A percentile compares a stretch with the other conserved stretches of the same genome.
These are phyloP conservation scores for Rhimphoctona megacephalus DNA, from an alignment of 2,888 invertebrate genomes.

Conservation along the genomic window DNA sequence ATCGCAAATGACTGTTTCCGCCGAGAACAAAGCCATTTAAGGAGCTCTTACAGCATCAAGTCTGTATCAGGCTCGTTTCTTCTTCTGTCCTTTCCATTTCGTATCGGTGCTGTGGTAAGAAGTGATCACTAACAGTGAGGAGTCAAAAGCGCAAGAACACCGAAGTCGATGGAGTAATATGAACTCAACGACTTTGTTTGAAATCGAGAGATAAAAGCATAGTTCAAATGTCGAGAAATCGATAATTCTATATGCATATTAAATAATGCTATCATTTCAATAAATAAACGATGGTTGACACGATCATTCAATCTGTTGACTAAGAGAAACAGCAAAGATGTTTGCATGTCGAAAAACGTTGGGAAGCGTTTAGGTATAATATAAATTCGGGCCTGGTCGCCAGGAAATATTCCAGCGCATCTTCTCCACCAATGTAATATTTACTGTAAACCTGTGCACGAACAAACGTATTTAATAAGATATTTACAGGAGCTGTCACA, in stretches of 20 bases:
- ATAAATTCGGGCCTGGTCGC: too few relatives aligned
- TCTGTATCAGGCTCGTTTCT: constrained; percentile 67
- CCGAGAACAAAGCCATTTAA: constrained; percentile 82
- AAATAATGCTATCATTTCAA: background rate
- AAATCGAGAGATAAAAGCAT: background rate
- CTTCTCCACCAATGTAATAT: too few relatives aligned
- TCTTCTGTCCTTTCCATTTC: constrained; percentile 15
- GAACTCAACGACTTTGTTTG: constrained; percentile 1
- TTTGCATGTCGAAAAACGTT: constrained; percentile 31
- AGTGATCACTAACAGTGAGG: constrained; percentile 11
- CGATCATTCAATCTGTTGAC: background rate
- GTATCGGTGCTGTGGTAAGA: background rate
- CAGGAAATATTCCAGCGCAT: too few relatives aligned
- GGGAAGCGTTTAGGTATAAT: background rate
- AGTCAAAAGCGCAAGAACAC: background rate
- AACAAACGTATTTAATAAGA: constrained; percentile 62
- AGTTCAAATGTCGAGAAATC: background rate
- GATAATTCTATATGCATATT: background rate
- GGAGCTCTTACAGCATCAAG: constrained; percentile 78
- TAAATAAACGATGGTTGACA: background rate
- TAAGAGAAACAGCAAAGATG: background rate
- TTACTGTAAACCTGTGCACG: background rate
- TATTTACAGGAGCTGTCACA: constrained; percentile 75
- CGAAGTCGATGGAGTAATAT: background rate
- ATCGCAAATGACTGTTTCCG: constrained; percentile 84